These are phyloP conservation scores for Megalops cyprinoides DNA, from an alignment of 2,797 vertebrate species.

Conservation along the genomic window DNA sequence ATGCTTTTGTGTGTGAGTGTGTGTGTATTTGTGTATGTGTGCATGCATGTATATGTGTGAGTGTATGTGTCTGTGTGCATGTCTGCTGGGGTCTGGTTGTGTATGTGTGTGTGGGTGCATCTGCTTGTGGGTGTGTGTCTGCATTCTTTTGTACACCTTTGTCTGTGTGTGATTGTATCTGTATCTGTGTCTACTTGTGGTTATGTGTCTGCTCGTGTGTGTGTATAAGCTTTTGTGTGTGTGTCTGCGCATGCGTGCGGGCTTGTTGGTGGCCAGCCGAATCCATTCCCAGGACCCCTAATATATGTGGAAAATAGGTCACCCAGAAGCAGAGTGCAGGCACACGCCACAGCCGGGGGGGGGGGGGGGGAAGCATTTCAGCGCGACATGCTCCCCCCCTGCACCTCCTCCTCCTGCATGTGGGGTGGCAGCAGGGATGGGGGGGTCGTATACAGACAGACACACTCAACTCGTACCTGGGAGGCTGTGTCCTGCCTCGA, in stretches of 20 bases:
- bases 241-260: too few species aligned
- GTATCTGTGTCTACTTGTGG: too few species aligned
- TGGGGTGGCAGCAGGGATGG: background rate
- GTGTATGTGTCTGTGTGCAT: too few species aligned
- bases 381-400: background rate
- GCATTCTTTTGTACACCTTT: too few species aligned
- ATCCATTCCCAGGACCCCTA: slow-evolving; percentile 4
- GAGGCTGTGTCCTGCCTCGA: background rate
- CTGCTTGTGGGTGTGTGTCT: too few species aligned
- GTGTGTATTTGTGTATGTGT: too few species aligned
- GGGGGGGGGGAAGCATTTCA: background rate
- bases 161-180: too few species aligned
- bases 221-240: background rate
- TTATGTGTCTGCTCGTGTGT: background rate
- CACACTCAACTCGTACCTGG: background rate
- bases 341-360: slow-evolving; percentile 12
- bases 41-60: too few species aligned
- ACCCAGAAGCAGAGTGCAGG: slow-evolving; percentile 6
- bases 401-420: too few species aligned
- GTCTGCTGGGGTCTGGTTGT: too few species aligned
- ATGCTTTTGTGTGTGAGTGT: too few species aligned
- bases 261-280: background rate
- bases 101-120: too few species aligned
- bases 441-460: background rate
- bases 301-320: slow-evolving; percentile 6